Evolutionary conservation across 2,888 invertebrate genomes (phyloP).

Genomic region (Apoderus coryli): DNA sequence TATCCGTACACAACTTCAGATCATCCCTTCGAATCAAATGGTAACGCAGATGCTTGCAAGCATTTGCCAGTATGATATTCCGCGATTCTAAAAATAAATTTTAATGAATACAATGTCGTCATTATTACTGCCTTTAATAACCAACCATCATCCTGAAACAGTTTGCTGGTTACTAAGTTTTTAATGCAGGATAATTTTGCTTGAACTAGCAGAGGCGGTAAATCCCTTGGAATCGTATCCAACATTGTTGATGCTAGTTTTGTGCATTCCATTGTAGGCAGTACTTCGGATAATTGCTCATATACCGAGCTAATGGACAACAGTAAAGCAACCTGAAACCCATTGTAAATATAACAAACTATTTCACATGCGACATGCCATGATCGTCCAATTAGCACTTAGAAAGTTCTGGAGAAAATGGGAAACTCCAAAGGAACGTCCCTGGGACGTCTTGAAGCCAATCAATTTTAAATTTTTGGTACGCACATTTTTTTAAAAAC

Average conservation of each 20-base stretch:
- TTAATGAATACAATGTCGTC: no score
- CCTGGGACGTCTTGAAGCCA: no score
- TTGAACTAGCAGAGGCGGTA: conserved; percentile 51
- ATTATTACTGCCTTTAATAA: conserved; percentile 2
- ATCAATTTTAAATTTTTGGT: no score
- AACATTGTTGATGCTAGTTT: conserved; percentile 68
- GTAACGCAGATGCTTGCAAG: conserved; percentile 71
- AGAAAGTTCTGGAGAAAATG: no score
- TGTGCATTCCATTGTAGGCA: conserved; percentile 64
- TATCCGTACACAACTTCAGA: conserved; percentile 68
- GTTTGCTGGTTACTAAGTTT: conserved; percentile 57
- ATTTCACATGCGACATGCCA: no score
- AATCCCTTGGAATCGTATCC: conserved; percentile 55
- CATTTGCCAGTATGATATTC: conserved; percentile 64
- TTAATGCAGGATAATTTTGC: conserved; percentile 73
- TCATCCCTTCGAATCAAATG: conserved; percentile 74
- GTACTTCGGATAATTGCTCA: conserved; percentile 60
- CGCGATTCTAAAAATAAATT: conserved; percentile 76
- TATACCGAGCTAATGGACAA: conserved; percentile 72
- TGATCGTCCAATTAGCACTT: no score
- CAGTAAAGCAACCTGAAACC: conserved; percentile 59
- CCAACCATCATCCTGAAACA: conserved; percentile 55
- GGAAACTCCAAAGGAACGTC: no score
- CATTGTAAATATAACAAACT: no score
- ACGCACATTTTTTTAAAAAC: no score